Percentiles rank a stretch among this genome's conserved stretches.
These are phyloP conservation scores for Carposina sasakii DNA, from an alignment of 1,140 invertebrate species.

Conservation along the genomic window DNA sequence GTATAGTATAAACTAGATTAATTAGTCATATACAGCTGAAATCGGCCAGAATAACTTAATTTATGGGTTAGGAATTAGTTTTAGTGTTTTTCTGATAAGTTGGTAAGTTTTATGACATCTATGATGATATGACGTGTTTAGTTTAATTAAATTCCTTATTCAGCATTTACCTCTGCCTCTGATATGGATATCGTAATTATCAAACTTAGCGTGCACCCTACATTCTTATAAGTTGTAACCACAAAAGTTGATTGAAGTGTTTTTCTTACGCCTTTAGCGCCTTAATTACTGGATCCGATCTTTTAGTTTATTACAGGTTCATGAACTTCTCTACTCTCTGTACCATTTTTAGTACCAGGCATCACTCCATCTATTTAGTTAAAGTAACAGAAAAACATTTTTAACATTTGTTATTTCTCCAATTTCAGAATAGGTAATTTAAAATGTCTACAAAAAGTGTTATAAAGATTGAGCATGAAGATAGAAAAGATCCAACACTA, in stretches of 20 bases:
- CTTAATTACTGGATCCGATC: no score
- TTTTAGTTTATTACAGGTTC: no score
- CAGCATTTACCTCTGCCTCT: no score
- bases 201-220: no score
- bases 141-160: no score
- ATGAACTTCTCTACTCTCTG: no score
- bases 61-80: constrained; percentile 43
- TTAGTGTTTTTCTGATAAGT: constrained; percentile 31
- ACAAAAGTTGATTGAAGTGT: no score
- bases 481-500: constrained; percentile 50
- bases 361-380: not conserved
- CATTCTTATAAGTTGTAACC: no score
- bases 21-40: constrained; percentile 9
- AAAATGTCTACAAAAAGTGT: not conserved
- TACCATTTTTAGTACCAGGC: no score
- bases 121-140: constrained; percentile 59
- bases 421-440: not conserved
- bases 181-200: no score
- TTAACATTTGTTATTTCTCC: not conserved
- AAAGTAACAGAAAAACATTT: not conserved
- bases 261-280: no score
- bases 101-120: constrained; percentile 52
- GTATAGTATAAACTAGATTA: constrained; percentile 16
- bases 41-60: constrained; percentile 28
- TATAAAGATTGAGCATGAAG: constrained; percentile 12